These are phyloP conservation scores for Lagria hirta DNA, from an alignment of 2,888 invertebrate species.

Conservation along the genomic window DNA sequence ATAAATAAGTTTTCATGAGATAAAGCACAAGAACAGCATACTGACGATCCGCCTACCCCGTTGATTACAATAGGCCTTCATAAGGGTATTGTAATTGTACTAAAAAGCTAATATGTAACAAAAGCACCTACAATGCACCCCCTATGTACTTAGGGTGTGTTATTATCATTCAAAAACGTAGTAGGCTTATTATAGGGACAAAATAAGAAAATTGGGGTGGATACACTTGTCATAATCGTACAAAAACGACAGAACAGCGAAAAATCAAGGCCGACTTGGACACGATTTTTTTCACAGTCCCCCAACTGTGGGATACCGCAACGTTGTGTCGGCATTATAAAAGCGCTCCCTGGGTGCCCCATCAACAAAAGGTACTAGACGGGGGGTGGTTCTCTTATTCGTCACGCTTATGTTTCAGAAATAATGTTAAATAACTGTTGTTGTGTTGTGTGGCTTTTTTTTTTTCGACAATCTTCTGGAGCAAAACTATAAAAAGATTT, in stretches of 20 bases:
- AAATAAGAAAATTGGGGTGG: constrained; percentile 1
- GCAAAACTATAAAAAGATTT: no score
- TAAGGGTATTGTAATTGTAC: background rate
- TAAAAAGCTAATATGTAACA: no score
- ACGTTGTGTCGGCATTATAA: constrained; percentile 12
- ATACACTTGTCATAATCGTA: constrained; percentile 12
- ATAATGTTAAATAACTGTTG: constrained; percentile 17
- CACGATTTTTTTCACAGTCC: background rate
- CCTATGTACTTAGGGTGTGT: no score
- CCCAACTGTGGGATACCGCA: constrained; percentile 7
- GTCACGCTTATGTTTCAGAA: constrained; percentile 23
- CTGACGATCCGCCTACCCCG: constrained; percentile 12
- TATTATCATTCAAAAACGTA: no score
- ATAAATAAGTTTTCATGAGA: no score
- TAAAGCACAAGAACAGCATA: constrained; percentile 7
- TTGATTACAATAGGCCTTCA: constrained; percentile 2
- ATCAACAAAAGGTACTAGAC: constrained; percentile 17
- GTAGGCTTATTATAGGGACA: constrained; percentile 6
- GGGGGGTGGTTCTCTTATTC: constrained; percentile 19
- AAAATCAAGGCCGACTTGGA: constrained; percentile 1
- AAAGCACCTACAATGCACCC: no score
- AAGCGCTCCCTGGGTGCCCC: constrained; percentile 18
- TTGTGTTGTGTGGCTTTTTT: constrained; percentile 2
- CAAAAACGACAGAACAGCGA: no score
- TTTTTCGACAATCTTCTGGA: constrained; percentile 1